Evolutionary conservation across 2,113 vertebrate genomes (phyloP), one percentile per base, ranked within the genome.

Genomic region (Syngnathoides biaculeatus): DNA sequence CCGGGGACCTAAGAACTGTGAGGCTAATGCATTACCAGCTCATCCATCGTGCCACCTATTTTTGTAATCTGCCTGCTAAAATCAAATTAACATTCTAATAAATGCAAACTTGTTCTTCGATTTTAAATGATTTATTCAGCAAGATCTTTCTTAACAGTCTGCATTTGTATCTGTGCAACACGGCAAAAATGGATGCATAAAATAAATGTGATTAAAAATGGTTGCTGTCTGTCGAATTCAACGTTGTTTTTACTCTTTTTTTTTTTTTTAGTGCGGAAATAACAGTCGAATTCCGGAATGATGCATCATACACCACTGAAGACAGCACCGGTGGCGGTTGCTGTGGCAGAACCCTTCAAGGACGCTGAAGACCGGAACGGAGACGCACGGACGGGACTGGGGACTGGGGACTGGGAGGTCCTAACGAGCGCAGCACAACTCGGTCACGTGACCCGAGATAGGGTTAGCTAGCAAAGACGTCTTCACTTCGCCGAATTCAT

Each of bases 381-480:
- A n/a, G n/a, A n/a, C n/a, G n/a, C n/a, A n/a, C n/a, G n/a, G n/a
- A n/a, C n/a, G n/a, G n/a, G n/a, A n/a, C n/a, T n/a, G n/a, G 13
- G 38, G 11, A 10, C 35, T 8, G 58, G 19, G 10, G 40, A 55
- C 52, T 20, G 35, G 88, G 90, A 82, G 90, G 89, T 82, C 83
- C 87, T 82, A 89, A 87, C 22, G 14, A 26, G 86, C 86, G 57
- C 61, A 63, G 42, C 81, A 89, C 87, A 86, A 92, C 92, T 92
- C 87, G 43, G 90, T 87, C 93, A 93, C 91, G 93, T 93, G 93
- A 93, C 56, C 43, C 7, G 58, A 69, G 86, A 72, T 85, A 84
- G 82, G 82, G 90, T 84, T 86, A 85, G 80, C 74, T 87, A 83
- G 90, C 87, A 90, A n/a, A n/a, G 91, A 88, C 91, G 88, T 92